phyloP scores from a whole-genome alignment of 1,140 invertebrate species.

The Atopsyche davidsoni region DNA sequence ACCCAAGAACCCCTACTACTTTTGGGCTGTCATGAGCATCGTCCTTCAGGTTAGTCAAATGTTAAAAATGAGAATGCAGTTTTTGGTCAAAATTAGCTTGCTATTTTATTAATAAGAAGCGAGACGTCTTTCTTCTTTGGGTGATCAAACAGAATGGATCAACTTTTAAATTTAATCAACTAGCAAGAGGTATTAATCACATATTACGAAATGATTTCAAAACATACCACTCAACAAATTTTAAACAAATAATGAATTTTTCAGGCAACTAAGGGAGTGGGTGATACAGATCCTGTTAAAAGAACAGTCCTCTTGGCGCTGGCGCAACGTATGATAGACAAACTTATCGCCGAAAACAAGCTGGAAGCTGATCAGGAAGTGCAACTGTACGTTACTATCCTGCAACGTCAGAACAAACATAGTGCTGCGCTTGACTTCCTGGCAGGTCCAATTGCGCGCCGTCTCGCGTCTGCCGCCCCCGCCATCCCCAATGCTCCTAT shows the following conservation, averaged over 20 bases:
- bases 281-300: slow-evolving; percentile 47
- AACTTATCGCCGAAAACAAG: slow-evolving; percentile 82
- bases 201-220: too few relatives aligned
- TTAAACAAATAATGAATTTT: too few relatives aligned
- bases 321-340: slow-evolving; percentile 82
- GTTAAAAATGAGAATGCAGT: too few relatives aligned
- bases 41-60: slow-evolving; percentile 72
- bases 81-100: too few relatives aligned
- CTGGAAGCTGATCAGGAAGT: slow-evolving; percentile 92
- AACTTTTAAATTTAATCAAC: too few relatives aligned
- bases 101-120: too few relatives aligned
- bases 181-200: too few relatives aligned
- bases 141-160: slow-evolving; percentile 1
- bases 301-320: slow-evolving; percentile 67
- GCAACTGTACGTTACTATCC: slow-evolving; percentile 83
- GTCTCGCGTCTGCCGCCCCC: slow-evolving; percentile 54
- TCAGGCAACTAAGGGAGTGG: slow-evolving; percentile 40
- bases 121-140: not conserved
- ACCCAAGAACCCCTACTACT: slow-evolving; percentile 94
- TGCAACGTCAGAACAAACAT: slow-evolving; percentile 79
- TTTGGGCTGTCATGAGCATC: slow-evolving; percentile 95
- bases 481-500: too few relatives aligned
- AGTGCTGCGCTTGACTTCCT: slow-evolving; percentile 76
- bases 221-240: too few relatives aligned
- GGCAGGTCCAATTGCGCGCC: slow-evolving; percentile 64